A percentile compares a stretch with the other conserved stretches of the same genome.
These are phyloP conservation scores for Chroicocephalus ridibundus DNA, from an alignment of 2,113 vertebrate species.

Conservation along the genomic window DNA sequence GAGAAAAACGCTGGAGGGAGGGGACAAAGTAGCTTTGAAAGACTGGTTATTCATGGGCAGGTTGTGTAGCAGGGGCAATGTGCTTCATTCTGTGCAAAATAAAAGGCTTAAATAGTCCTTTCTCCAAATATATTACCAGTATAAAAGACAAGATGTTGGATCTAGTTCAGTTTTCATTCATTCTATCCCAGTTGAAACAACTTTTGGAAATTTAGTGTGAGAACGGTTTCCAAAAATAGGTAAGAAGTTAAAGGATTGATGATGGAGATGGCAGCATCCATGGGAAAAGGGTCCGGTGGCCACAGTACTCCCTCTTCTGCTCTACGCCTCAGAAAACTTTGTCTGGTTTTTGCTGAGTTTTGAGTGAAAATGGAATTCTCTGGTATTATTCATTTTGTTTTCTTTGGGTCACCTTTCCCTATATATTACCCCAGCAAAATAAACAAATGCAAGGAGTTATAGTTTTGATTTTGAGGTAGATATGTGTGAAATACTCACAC, in stretches of 20 bases:
- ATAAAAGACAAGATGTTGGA: conserved; percentile 1
- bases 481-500: neutral
- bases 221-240: conserved; percentile 17
- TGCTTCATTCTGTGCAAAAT: neutral
- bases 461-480: neutral
- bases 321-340: neutral
- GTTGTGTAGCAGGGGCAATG: neutral
- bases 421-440: conserved; percentile 3
- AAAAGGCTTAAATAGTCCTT: neutral
- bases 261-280: neutral
- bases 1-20: neutral
- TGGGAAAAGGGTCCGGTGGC: neutral
- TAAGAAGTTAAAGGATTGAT: conserved; percentile 5
- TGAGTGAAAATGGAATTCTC: neutral
- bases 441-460: neutral
- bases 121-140: neutral
- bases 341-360: neutral
- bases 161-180: conserved; percentile 1
- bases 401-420: neutral
- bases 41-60: neutral
- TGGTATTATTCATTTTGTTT: neutral
- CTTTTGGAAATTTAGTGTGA: conserved; percentile 24
- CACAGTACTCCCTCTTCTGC: neutral
- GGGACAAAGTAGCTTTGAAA: neutral
- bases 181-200: neutral